Percentiles rank a stretch among this genome's conserved stretches.
These are phyloP conservation scores for Popillia japonica DNA, from an alignment of 1,140 invertebrate species.

Conservation along the genomic window DNA sequence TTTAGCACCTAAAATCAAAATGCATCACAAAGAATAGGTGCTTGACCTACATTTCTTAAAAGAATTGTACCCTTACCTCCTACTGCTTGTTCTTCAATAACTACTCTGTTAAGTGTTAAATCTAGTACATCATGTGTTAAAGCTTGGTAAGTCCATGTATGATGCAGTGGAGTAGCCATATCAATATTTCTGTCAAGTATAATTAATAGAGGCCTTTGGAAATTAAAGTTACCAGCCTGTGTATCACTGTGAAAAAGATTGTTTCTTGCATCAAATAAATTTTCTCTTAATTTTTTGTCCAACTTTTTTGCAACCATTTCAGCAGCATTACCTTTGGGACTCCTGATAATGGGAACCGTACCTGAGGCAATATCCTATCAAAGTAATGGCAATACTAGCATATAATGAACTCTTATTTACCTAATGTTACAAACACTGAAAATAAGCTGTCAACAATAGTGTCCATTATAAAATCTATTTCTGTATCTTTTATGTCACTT, in stretches of 20 bases:
- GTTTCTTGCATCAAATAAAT: slow-evolving; percentile 95
- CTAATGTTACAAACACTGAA: slow-evolving; percentile 95
- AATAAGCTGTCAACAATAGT: slow-evolving; percentile 96
- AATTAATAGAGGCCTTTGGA: slow-evolving; percentile 92
- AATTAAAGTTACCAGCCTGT: slow-evolving; percentile 81
- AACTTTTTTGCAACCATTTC: slow-evolving; percentile 98
- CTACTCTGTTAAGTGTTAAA: slow-evolving; percentile 86
- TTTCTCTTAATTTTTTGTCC: slow-evolving; percentile 96
- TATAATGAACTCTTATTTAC: too few relatives aligned
- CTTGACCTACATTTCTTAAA: too few relatives aligned
- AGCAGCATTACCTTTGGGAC: slow-evolving; percentile 95
- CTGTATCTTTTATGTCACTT: slow-evolving; percentile 92
- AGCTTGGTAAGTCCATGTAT: slow-evolving; percentile 99
- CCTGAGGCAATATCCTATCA: too few relatives aligned
- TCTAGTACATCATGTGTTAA: slow-evolving; percentile 95
- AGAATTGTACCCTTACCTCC: slow-evolving; percentile 51
- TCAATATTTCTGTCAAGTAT: slow-evolving; percentile 95
- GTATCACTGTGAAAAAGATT: slow-evolving; percentile 92
- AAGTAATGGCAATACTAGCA: too few relatives aligned
- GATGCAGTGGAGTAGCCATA: slow-evolving; percentile 96
- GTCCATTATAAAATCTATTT: slow-evolving; percentile 90
- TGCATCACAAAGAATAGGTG: too few relatives aligned
- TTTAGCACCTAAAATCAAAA: slow-evolving; percentile 64
- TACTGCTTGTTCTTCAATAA: slow-evolving; percentile 75
- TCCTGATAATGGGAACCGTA: slow-evolving; percentile 96